phyloP scores from a whole-genome alignment of 2,888 invertebrate species.

The Drosophila yooni region DNA sequence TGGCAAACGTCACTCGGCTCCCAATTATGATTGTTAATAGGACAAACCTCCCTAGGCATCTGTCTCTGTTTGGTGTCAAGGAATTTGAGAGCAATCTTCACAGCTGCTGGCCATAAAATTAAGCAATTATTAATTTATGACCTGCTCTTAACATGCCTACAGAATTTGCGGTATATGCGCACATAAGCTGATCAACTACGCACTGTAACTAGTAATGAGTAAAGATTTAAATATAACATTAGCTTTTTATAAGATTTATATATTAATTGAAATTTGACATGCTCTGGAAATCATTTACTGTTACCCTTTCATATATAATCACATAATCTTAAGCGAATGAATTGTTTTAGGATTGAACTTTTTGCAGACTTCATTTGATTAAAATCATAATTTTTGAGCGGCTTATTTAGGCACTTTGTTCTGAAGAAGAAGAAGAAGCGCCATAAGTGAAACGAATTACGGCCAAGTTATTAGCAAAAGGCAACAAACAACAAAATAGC shows the following conservation, averaged over 20 bases:
- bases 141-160: conserved; percentile 22
- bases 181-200: not conserved
- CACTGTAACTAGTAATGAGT: not conserved
- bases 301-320: not conserved
- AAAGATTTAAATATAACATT: too few species aligned
- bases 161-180: conserved; percentile 3
- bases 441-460: conserved; percentile 40
- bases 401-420: conserved; percentile 45
- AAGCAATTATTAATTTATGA: conserved; percentile 66
- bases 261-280: not conserved
- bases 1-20: conserved; percentile 55
- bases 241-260: not conserved
- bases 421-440: conserved; percentile 21
- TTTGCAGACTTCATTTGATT: conserved; percentile 47
- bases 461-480: conserved; percentile 28
- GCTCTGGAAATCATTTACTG: not conserved
- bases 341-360: conserved; percentile 32
- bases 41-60: not conserved
- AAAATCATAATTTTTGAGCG: conserved; percentile 48
- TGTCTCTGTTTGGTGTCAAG: conserved; percentile 41
- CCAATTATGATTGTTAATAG: conserved; percentile 66
- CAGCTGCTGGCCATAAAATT: conserved; percentile 56
- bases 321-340: conserved; percentile 3
- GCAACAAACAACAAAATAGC: not conserved
- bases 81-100: conserved; percentile 35